Percentiles rank a stretch among this genome's conserved stretches.
phyloP scores from a whole-genome alignment of 2,888 invertebrate genomes.

The Ormyrus rosae region DNA sequence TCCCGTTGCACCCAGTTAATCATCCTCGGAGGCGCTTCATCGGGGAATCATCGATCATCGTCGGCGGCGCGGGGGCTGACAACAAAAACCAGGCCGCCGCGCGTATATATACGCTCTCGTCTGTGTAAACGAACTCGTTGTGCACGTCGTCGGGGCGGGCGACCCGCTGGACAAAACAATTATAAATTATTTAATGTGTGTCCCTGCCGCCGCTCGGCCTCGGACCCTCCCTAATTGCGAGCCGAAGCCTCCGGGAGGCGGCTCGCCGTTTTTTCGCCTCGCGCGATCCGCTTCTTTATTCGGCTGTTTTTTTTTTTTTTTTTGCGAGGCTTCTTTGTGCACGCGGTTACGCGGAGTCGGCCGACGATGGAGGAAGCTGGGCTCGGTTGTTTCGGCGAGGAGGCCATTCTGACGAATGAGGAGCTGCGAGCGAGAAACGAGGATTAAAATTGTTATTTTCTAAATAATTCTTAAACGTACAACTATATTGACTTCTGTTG shows the following conservation, averaged over 20 bases:
- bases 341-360: no score
- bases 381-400: no score
- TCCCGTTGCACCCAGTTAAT: neutral
- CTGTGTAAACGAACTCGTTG: constrained; percentile 61
- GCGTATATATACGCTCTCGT: neutral
- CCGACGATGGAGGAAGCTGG: no score
- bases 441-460: no score
- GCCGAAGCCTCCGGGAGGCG: neutral
- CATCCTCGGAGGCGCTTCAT: neutral
- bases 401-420: no score
- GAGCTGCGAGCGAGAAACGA: no score
- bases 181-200: constrained; percentile 63
- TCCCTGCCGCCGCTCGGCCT: neutral
- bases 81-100: neutral
- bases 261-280: constrained; percentile 21
- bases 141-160: constrained; percentile 11
- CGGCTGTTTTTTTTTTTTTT: neutral
- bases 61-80: neutral
- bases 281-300: neutral
- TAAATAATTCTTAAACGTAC: no score
- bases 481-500: no score
- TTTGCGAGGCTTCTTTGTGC: neutral
- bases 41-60: constrained; percentile 45
- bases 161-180: constrained; percentile 64
- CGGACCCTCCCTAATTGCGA: neutral